These are phyloP conservation scores for Plectropomus leopardus DNA, from an alignment of 2,113 vertebrate species.

Conservation along the genomic window DNA sequence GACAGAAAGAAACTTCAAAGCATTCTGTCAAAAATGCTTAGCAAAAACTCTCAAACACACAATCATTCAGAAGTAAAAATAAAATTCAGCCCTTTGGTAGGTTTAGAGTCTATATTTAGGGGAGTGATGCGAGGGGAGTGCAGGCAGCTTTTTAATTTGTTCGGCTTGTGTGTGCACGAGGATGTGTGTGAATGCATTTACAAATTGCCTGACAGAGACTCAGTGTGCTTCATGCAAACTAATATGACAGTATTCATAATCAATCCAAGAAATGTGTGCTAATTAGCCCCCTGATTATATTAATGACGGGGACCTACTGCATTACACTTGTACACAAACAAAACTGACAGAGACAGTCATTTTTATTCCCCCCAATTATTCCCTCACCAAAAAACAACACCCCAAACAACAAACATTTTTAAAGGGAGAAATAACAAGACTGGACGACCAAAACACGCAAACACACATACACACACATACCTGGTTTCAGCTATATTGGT, in stretches of 20 bases:
- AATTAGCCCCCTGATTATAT: slow-evolving; percentile 49
- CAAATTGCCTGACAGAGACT: slow-evolving; percentile 56
- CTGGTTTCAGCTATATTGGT: slow-evolving; percentile 99
- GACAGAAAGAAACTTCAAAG: slow-evolving; percentile 57
- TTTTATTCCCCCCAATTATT: background rate
- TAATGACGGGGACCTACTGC: slow-evolving; percentile 14
- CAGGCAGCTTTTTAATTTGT: slow-evolving; percentile 54
- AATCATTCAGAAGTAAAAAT: slow-evolving; percentile 49
- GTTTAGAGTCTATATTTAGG: slow-evolving; percentile 62
- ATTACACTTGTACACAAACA: background rate
- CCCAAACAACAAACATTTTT: slow-evolving; percentile 22
- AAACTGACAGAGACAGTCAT: background rate
- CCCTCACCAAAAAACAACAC: slow-evolving; percentile 5
- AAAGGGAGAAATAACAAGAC: background rate
- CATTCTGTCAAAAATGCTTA: slow-evolving; percentile 8
- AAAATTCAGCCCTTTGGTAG: slow-evolving; percentile 40
- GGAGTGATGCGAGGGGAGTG: slow-evolving; percentile 32
- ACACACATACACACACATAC: slow-evolving; percentile 76
- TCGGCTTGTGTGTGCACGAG: slow-evolving; percentile 18
- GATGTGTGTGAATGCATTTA: slow-evolving; percentile 41
- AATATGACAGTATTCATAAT: slow-evolving; percentile 45
- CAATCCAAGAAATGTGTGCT: slow-evolving; percentile 46
- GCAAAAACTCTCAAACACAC: slow-evolving; percentile 14
- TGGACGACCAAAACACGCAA: background rate
- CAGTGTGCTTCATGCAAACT: slow-evolving; percentile 27